Base-by-base conservation (phyloP, 2,888 invertebrate genomes). In the Heteromyza rotundicornis region DNA sequence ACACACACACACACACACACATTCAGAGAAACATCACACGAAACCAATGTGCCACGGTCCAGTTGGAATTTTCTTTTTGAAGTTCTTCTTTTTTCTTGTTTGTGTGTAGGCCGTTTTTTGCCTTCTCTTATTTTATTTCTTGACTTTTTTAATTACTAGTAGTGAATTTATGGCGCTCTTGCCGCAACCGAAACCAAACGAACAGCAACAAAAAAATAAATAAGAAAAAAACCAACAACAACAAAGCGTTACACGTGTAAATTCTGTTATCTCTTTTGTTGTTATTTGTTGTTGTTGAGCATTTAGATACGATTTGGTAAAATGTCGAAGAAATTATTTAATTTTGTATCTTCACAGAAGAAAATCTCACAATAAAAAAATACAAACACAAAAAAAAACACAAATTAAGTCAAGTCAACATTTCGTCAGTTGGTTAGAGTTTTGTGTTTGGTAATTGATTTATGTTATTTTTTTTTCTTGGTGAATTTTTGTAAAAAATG, bases 21-120 rank as follows among this genome's bases (percentile, higher is more conserved):
- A 27, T 1, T 14, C 19, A 20, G 40, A 22, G 19, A 22, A 3
- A 12, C 27, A 17, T 14, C 50, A 50, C 23, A 22, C 35, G 47
- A 7, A n/a, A n/a, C n/a, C 2, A 58, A 44, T 36, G 57, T 27
- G 58, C 51, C 58, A 65, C 60, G 65, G 63, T 63, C 65, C 59
- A 65, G 60, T 63, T 63, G 32, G 44, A 27, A 36, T 36, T 58
- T 62, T 64, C 64, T 61, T 64, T 59, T 64, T 62, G 62, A 62
- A 58, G 62, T 62, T 56, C 12, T 23, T 56, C 8, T 32, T n/a
- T 20, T 32, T 53, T 35, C 19, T 22, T 16, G 16, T 23, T 7
- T 32, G 49, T 19, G 22, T 51, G 27, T 50, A 47, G 10, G n/a
- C 50, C 12, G 19, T 51, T 35, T 55, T 58, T 22, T n/a, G n/a